A percentile compares a stretch with the other conserved stretches of the same genome.
Evolutionary conservation across 2,113 vertebrate genomes (phyloP).

Genomic region (Aramus guarauna): DNA sequence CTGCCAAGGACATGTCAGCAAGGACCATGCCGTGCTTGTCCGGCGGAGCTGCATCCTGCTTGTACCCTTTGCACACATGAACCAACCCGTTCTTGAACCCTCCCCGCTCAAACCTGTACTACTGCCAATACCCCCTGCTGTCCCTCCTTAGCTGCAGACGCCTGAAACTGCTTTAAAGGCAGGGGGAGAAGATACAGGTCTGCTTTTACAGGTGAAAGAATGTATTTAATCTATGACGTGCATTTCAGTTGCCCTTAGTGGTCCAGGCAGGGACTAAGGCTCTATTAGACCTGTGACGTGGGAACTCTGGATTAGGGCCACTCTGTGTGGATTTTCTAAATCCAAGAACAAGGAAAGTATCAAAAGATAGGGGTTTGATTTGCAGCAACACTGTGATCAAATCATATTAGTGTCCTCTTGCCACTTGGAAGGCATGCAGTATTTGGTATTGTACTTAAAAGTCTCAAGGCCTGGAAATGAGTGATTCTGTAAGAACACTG

Average conservation of each 20-base stretch:
- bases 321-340: background rate
- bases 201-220: background rate
- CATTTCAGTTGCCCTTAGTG: background rate
- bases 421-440: background rate
- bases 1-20: background rate
- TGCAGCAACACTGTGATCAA: background rate
- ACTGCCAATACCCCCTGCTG: background rate
- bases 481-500: background rate
- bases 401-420: background rate
- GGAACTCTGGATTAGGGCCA: background rate
- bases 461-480: background rate
- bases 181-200: background rate
- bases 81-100: background rate
- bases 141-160: background rate
- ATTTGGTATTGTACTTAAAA: background rate
- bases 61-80: too few species aligned
- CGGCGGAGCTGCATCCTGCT: rapidly evolving
- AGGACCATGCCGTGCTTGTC: background rate
- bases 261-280: background rate
- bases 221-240: rapidly evolving
- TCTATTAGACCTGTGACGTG: background rate
- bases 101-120: background rate
- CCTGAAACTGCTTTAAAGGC: background rate
- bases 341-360: background rate
- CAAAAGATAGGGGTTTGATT: background rate